Base-by-base conservation (phyloP, 2,113 vertebrate genomes). In the Neodon shergylaensis region DNA sequence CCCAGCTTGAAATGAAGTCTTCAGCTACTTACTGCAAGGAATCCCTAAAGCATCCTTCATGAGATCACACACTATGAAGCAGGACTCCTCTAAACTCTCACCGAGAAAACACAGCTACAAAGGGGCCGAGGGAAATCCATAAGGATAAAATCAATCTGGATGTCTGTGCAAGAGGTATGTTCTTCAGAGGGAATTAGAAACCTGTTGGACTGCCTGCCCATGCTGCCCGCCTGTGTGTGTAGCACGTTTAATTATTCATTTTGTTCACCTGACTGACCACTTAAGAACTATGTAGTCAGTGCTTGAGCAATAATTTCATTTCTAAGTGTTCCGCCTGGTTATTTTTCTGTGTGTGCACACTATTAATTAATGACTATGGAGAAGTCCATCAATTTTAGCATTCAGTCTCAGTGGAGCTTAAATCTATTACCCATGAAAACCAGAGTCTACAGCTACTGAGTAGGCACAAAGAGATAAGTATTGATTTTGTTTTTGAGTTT, bases 221-320 rank as follows among this genome's bases (percentile, higher is more conserved):
- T 94, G 78, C 84, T 86, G 52, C 42, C 76, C 14, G 94, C 89
- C 97, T 95, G 85, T 54, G 95, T 95, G 85, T 54, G 95, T 97
- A 97, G 91, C 49, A 92, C 42, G 85, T 16, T 98, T 94, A 96
- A 95, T 98, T 98, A 98, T 98, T 98, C 91, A 95, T 97, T 97
- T 97, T 89, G 96, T 96, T 97, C 96, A 96, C 76, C 95, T 97
- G 91, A 97, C 95, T 98, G 95, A 49, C 72, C 87, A 97, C 92
- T 97, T 98, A 95, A 98, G 98, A 98, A 97, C 77, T 61, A 78
- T 85, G 76, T 65, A 90, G 7, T 96, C 94, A 92, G 47, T 94
- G 96, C 95, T 96, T 96, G 26, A 90, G 93, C 97, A 97, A 97
- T 97, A 97, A 98, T 97, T 98, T 96, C 10, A 96, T 97, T 98